Evolutionary conservation across 2,797 vertebrate species (phyloP).

Genomic region (Acanthopagrus latus): DNA sequence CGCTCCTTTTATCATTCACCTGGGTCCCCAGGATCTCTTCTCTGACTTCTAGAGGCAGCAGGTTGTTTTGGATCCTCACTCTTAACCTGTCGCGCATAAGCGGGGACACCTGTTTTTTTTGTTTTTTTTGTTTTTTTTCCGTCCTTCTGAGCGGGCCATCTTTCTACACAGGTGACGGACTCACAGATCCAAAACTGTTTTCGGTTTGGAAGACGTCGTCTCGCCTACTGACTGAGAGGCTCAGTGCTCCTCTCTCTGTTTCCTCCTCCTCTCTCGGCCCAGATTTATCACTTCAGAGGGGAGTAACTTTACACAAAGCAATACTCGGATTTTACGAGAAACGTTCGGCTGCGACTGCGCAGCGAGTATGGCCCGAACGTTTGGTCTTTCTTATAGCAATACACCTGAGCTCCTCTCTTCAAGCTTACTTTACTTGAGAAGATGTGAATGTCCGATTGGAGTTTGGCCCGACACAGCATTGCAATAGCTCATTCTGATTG

Average conservation of each 20-base stretch:
- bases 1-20: conserved; percentile 98
- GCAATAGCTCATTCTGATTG: conserved; percentile 88
- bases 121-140: neutral
- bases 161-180: conserved; percentile 57
- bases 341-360: conserved; percentile 66
- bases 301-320: conserved; percentile 81
- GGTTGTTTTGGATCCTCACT: conserved; percentile 48
- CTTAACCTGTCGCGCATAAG: conserved; percentile 12
- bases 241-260: conserved; percentile 50
- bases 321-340: conserved; percentile 81
- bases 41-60: conserved; percentile 98
- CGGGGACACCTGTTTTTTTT: conserved; percentile 37
- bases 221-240: conserved; percentile 52
- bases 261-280: conserved; percentile 39
- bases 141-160: conserved; percentile 49
- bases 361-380: conserved; percentile 63
- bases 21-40: conserved; percentile 99
- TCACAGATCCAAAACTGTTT: conserved; percentile 47
- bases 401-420: conserved; percentile 84
- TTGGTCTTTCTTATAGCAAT: conserved; percentile 87
- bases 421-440: conserved; percentile 81
- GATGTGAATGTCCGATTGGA: conserved; percentile 85
- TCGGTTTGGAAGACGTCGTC: conserved; percentile 35
- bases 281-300: conserved; percentile 56
- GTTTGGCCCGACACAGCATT: conserved; percentile 82